Base-by-base conservation (phyloP, 2,113 vertebrate genomes). In the Centrocercus urophasianus region DNA sequence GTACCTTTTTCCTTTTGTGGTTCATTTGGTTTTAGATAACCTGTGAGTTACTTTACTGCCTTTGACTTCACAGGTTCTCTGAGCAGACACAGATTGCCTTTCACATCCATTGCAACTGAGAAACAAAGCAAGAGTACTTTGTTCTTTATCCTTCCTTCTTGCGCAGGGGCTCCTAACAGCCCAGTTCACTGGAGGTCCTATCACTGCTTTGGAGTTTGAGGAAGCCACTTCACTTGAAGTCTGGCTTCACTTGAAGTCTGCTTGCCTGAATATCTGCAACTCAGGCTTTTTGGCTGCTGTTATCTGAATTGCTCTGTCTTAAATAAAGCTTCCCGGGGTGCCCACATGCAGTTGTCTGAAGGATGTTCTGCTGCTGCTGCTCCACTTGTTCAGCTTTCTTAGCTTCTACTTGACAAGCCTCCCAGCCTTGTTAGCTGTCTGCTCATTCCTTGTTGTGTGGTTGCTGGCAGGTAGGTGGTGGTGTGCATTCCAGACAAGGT, bases 371-470 rank as follows among this genome's bases (percentile, higher is more conserved):
- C 27, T 65, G 28, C 60, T 86, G 28, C 61, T 86, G 34, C 25
- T 19, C 47, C 60, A 24, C 22, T 67, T 85, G 18, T 30, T 66
- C 21, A 25, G 2, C 6, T 48, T 3, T 43, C 45, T 34, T 38
- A 2, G 4, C 25, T 61, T 42, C 59, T 40, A 0, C 27, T 47
- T 36, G 43, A 28, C 22, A 60, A 81, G 22, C 15, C 19, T 81
- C n/a, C 13, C 19, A 13, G 16, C 50, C 67, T 34, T 56, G 27
- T 28, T 43, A 15, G 13, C 22, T 63, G 18, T 36, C 32, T 4
- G 36, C 15, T 80, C 4, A 2, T 32, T 72, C 77, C 45, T 10
- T 56, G 65, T 24, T 21, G 1, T 15, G 3, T 1, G 0, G 20
- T 48, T 81, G 43, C 25, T 57, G 27, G 3, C n/a, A 47, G 66